Evolutionary conservation across 2,888 invertebrate species (phyloP), one percentile per base, ranked within the genome.

Genomic region (Lasioglossum marginatum): DNA sequence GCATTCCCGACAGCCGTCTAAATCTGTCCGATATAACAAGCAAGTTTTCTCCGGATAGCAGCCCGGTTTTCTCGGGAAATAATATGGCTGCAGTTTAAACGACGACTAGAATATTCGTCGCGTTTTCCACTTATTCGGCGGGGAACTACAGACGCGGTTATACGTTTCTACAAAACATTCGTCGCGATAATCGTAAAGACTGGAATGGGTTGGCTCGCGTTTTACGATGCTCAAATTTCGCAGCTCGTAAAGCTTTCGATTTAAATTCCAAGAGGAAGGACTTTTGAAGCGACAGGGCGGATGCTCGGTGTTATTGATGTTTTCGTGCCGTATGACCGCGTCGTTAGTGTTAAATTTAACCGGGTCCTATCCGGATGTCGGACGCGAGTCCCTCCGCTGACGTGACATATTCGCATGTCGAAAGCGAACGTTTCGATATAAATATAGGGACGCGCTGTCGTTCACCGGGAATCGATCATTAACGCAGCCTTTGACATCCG

Each of bases 291-390:
- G 79, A 45, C 78, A n/a, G 68, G 68, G 57, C 57, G 72, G 77
- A 52, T 77, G 77, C 60, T 45, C 23, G 48, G 63, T 43, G 73
- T 86, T 86, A 89, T 89, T 48, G 88, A 86, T 82, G 90, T 84
- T 89, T 88, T 84, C 74, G 79, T 77, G 76, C 66, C 27, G 71
- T 79, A 90, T 66, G 80, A 81, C 79, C 68, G 72, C 77, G 72
- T 57, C 63, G 82, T 89, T 85, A 75, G 80, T 43, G 86, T 83
- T 91, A 91, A 87, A 91, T 89, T 91, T 91, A 89, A 90, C 88
- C 75, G 37, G 16, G 84, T 79, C 71, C 80, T 31, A 31, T 63
- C 60, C 63, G 31, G 31, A 3, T 31, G 57, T 68, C 43, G 82
- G 48, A 68, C 71, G 80, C 77, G 72, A 16, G 31, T 31, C 31